Percentiles rank a stretch among this genome's conserved stretches.
phyloP scores from a whole-genome alignment of 2,113 vertebrate genomes.

The Dissostichus mawsoni region DNA sequence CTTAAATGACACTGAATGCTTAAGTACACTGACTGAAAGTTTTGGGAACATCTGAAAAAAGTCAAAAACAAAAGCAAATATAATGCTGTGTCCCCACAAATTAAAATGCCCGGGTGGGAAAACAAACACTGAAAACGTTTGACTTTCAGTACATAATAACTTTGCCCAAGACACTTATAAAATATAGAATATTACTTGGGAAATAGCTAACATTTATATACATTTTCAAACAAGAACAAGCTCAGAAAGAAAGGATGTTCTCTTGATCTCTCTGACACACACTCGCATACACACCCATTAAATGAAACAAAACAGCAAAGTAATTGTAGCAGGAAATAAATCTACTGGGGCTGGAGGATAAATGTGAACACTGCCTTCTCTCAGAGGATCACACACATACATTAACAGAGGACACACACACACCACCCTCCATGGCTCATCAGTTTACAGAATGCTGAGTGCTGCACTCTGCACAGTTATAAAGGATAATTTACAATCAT shows the following conservation, averaged over 20 bases:
- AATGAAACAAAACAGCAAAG: constrained; percentile 44
- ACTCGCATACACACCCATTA: constrained; percentile 10
- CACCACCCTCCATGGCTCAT: constrained; percentile 56
- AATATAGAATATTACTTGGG: neutral
- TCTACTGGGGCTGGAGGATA: constrained; percentile 56
- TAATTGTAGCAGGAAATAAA: constrained; percentile 54
- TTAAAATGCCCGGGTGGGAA: neutral
- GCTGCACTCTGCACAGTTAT: constrained; percentile 61
- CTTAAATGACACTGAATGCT: neutral
- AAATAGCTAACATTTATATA: constrained; percentile 9
- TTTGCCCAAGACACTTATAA: neutral
- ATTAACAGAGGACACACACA: constrained; percentile 9
- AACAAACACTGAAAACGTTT: neutral
- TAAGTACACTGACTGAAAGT: neutral
- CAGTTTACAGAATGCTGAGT: constrained; percentile 69
- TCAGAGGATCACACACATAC: constrained; percentile 41
- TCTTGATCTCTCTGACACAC: neutral
- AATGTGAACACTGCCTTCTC: constrained; percentile 52
- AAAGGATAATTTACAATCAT: constrained; percentile 69
- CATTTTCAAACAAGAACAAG: neutral
- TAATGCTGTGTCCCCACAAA: neutral
- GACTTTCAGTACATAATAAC: neutral
- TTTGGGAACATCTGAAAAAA: neutral
- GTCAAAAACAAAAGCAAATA: neutral
- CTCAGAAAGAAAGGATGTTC: constrained; percentile 5